These are phyloP conservation scores for Cheilosia soror DNA, from an alignment of 2,888 invertebrate species.

Conservation along the genomic window DNA sequence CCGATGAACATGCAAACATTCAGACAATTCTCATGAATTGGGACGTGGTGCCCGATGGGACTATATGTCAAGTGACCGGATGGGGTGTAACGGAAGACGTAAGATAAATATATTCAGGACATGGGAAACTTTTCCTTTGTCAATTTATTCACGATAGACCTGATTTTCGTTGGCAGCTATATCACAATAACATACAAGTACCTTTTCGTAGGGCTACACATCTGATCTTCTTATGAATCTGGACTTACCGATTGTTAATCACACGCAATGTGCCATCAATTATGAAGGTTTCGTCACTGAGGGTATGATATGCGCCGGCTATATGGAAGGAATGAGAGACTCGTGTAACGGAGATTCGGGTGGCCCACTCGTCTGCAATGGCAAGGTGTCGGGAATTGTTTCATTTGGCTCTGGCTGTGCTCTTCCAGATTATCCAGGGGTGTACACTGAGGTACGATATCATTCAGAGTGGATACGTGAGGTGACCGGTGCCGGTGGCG, in stretches of 20 bases:
- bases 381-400: conserved; percentile 76
- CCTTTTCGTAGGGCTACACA: conserved; percentile 16
- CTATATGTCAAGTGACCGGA: conserved; percentile 76
- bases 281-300: conserved; percentile 70
- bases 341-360: conserved; percentile 79
- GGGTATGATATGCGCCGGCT: conserved; percentile 78
- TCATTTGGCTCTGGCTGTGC: conserved; percentile 78
- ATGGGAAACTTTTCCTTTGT: too few relatives aligned
- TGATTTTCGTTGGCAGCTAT: not conserved
- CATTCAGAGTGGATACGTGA: conserved; percentile 76
- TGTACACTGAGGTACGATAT: conserved; percentile 77
- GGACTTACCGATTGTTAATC: conserved; percentile 63
- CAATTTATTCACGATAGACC: too few relatives aligned
- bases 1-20: conserved; percentile 56
- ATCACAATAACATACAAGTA: conserved; percentile 14
- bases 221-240: conserved; percentile 45
- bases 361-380: conserved; percentile 77
- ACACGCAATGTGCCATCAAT: conserved; percentile 62
- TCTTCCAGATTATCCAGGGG: conserved; percentile 76
- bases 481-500: conserved; percentile 5
- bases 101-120: not conserved
- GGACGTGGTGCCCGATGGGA: conserved; percentile 53
- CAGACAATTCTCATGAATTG: conserved; percentile 75
- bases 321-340: conserved; percentile 77
- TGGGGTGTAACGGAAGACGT: conserved; percentile 78